Evolutionary conservation across 2,797 vertebrate species (phyloP).

Genomic region (Champsocephalus esox): DNA sequence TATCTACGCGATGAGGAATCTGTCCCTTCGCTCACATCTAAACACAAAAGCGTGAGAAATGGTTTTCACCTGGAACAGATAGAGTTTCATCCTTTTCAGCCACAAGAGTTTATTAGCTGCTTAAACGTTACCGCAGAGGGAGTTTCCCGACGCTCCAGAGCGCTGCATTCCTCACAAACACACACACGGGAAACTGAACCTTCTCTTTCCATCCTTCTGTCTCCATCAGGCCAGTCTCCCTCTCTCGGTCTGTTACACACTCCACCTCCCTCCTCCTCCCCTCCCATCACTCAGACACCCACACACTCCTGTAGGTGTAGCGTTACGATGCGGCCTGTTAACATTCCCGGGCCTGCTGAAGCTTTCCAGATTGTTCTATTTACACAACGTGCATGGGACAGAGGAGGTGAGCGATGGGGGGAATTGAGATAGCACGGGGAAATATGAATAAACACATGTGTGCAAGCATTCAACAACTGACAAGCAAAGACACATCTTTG

Average conservation of each 20-base stretch:
- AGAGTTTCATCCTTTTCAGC: slow-evolving; percentile 70
- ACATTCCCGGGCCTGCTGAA: slow-evolving; percentile 70
- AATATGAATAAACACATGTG: slow-evolving; percentile 33
- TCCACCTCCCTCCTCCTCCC: slow-evolving; percentile 13
- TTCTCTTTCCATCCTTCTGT: slow-evolving; percentile 47
- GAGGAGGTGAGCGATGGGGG: slow-evolving; percentile 37
- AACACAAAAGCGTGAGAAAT: slow-evolving; percentile 70
- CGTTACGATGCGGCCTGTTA: slow-evolving; percentile 69
- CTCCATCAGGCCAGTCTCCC: slow-evolving; percentile 33
- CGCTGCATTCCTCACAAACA: slow-evolving; percentile 64
- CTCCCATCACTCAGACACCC: slow-evolving; percentile 42
- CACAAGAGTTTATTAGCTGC: slow-evolving; percentile 72
- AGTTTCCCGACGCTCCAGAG: slow-evolving; percentile 52
- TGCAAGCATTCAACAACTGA: neutral
- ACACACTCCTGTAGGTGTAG: slow-evolving; percentile 68
- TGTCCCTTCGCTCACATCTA: slow-evolving; percentile 30
- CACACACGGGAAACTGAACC: slow-evolving; percentile 44
- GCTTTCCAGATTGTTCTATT: slow-evolving; percentile 80
- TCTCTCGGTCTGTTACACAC: slow-evolving; percentile 26
- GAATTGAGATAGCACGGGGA: neutral
- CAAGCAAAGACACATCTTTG: slow-evolving; percentile 8
- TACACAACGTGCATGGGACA: slow-evolving; percentile 46
- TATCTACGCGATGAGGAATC: slow-evolving; percentile 17
- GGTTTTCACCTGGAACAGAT: slow-evolving; percentile 80
- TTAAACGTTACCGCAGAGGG: slow-evolving; percentile 65